Base-by-base conservation (phyloP, 2,888 invertebrate species). In the Stomorhina lunata region DNA sequence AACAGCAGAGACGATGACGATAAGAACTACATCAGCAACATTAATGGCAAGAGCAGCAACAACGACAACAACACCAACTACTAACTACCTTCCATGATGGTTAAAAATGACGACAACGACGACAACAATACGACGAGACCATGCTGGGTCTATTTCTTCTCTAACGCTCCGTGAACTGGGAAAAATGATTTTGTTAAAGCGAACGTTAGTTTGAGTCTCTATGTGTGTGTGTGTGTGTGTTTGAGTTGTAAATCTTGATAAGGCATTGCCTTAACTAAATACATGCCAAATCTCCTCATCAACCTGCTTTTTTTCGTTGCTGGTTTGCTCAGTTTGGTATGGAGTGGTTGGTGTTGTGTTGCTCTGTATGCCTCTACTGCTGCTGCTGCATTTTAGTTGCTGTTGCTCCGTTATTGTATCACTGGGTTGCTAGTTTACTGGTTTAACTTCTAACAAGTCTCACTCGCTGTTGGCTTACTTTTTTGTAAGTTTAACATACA, bases 361-460 rank as follows among this genome's bases (percentile, higher is more conserved):
- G n/a, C n/a, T n/a, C n/a, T n/a, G n/a, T n/a, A n/a, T n/a, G n/a
- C n/a, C n/a, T n/a, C n/a, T n/a, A n/a, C n/a, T 12, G 48, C 45
- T 32, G 10, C n/a, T 63, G n/a, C n/a, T n/a, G n/a, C n/a, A n/a
- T n/a, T n/a, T n/a, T n/a, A n/a, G 37, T 59, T 71, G 32, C 37
- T 48, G n/a, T 43, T 45, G 53, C 66, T 78, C 43, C 69, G 80
- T 76, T 76, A 63, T 81, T 81, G 79, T 82, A 81, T 84, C 78
- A 81, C 78, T 83, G 80, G 87, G 86, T 85, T 88, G 86, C 84
- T 86, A 85, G 86, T 87, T 86, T 87, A 87, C 84, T 88, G 86
- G 87, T 88, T 86, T 82, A 76, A 53, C 66, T 68, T 77, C 43
- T 55, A 61, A 63, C 71, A 50, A 65, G 53, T 69, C 69, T 77